These are phyloP conservation scores for Nineta flava DNA, from an alignment of 2,888 invertebrate genomes.

Conservation along the genomic window DNA sequence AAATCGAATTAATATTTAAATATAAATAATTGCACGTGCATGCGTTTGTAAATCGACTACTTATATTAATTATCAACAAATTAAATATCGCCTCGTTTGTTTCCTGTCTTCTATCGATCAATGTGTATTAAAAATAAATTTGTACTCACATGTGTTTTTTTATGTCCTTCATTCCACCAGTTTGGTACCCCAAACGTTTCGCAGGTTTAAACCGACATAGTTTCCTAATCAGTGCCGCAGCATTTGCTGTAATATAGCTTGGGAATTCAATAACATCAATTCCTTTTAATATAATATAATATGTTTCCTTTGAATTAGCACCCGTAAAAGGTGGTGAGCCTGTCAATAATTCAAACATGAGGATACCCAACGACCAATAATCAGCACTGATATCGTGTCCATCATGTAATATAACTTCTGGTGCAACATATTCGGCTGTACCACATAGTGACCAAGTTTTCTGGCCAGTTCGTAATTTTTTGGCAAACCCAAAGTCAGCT, in stretches of 20 bases:
- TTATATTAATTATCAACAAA: too few relatives aligned
- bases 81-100: too few relatives aligned
- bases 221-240: conserved; percentile 88
- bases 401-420: too few relatives aligned
- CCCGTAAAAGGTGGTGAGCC: conserved; percentile 91
- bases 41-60: too few relatives aligned
- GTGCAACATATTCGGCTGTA: conserved; percentile 91
- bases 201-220: conserved; percentile 94
- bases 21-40: too few relatives aligned
- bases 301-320: conserved; percentile 97
- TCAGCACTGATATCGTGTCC: too few relatives aligned
- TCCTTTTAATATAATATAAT: conserved; percentile 96
- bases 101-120: too few relatives aligned
- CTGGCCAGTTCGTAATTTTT: conserved; percentile 79
- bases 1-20: too few relatives aligned
- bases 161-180: too few relatives aligned
- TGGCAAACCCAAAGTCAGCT: conserved; percentile 98
- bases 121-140: too few relatives aligned
- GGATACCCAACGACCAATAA: conserved; percentile 98
- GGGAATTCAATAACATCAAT: conserved; percentile 98
- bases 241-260: conserved; percentile 81
- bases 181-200: conserved; percentile 85
- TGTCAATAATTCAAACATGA: conserved; percentile 96
- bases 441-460: conserved; percentile 99
- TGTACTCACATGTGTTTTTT: too few relatives aligned